These are phyloP conservation scores for Platynereis dumerilii DNA, from an alignment of 2,888 invertebrate genomes.

Conservation along the genomic window DNA sequence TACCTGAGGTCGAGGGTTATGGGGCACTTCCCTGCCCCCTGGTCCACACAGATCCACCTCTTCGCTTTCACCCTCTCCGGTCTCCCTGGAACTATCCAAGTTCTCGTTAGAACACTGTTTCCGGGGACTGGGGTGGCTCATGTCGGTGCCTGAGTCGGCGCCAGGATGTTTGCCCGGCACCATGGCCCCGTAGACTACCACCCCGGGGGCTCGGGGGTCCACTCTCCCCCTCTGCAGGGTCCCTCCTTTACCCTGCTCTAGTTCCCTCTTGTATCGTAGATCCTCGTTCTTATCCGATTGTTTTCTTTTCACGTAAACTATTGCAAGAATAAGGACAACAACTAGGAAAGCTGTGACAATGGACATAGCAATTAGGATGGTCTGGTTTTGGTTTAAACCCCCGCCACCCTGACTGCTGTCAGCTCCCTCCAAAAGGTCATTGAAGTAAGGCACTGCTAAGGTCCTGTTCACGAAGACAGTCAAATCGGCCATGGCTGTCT, in stretches of 20 bases:
- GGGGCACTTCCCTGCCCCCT: conserved; percentile 1
- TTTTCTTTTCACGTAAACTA: conserved; percentile 13
- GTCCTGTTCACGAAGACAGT: conserved; percentile 25
- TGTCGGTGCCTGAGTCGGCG: not conserved
- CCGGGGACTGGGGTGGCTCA: no score
- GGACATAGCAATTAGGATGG: conserved; percentile 26
- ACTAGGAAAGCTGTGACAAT: conserved; percentile 20
- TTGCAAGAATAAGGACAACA: conserved; percentile 16
- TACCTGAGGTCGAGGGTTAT: conserved; percentile 1
- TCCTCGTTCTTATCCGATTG: conserved; percentile 1
- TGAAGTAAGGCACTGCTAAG: not conserved
- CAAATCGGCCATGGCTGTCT: conserved; percentile 18
- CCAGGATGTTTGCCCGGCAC: not conserved
- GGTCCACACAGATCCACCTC: not conserved
- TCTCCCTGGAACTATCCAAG: not conserved
- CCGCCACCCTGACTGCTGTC: not conserved
- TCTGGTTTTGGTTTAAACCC: conserved; percentile 15
- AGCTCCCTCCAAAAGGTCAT: not conserved
- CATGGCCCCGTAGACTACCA: no score
- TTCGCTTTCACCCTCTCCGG: conserved; percentile 4
- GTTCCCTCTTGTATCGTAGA: not conserved
- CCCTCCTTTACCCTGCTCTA: not conserved
- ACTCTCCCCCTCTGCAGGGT: not conserved
- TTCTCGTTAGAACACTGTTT: not conserved
- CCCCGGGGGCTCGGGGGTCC: conserved; percentile 2